Percentiles rank a stretch among this genome's conserved stretches.
phyloP scores from a whole-genome alignment of 2,888 invertebrate genomes.

The Thalpophila matura region DNA sequence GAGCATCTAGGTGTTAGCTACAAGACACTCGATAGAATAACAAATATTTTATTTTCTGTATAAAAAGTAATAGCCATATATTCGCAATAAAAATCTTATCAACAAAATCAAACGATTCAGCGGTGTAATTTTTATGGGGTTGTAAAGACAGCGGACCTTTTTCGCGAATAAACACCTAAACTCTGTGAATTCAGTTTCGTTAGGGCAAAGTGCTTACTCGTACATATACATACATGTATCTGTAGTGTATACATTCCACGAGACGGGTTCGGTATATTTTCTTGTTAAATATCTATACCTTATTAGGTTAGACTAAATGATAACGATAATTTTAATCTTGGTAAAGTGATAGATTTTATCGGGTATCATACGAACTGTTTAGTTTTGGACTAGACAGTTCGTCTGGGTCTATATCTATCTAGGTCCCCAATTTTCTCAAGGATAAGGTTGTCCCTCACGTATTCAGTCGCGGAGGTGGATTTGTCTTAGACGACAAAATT shows the following conservation, averaged over 20 bases:
- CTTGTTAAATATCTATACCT: neutral
- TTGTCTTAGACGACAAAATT: conserved; percentile 38
- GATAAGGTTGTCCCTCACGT: conserved; percentile 22
- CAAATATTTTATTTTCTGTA: conserved; percentile 62
- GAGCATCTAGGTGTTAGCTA: neutral
- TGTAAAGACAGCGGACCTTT: conserved; percentile 77
- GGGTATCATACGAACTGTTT: conserved; percentile 27
- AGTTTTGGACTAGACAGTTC: conserved; percentile 14
- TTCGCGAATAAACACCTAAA: conserved; percentile 63
- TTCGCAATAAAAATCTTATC: conserved; percentile 77
- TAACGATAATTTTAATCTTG: conserved; percentile 15
- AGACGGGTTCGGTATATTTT: neutral
- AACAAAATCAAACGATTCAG: conserved; percentile 79
- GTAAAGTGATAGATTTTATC: conserved; percentile 17
- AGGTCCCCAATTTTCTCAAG: conserved; percentile 28
- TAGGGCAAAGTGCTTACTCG: conserved; percentile 30
- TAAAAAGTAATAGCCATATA: conserved; percentile 73
- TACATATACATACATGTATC: conserved; percentile 11
- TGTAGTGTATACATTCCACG: conserved; percentile 2
- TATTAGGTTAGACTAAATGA: conserved; percentile 14
- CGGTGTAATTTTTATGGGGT: conserved; percentile 79
- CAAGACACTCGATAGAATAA: conserved; percentile 30
- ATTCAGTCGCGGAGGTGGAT: conserved; percentile 29
- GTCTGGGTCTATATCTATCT: conserved; percentile 19
- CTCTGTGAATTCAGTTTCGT: conserved; percentile 42